Conservation (phyloP, 2,797 vertebrate species). For the Meda fulgida region DNA sequence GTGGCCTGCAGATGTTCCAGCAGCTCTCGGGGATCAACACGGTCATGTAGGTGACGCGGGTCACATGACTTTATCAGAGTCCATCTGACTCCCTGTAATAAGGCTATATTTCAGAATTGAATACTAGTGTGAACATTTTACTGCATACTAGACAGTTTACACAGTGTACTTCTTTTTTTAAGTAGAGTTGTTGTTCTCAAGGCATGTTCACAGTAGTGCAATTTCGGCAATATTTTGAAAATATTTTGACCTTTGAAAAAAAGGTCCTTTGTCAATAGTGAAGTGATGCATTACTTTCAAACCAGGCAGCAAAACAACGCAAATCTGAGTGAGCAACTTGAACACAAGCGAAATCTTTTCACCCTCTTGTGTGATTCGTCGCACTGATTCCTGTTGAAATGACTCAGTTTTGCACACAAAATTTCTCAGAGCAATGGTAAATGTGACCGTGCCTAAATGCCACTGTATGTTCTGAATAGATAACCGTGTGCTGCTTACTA, state of each 20-base stretch:
- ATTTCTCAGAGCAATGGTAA: too few species aligned
- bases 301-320: too few species aligned
- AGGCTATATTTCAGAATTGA: background rate
- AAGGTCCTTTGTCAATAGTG: too few species aligned
- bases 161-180: background rate
- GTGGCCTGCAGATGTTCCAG: conserved; percentile 97
- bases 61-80: background rate
- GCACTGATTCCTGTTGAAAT: too few species aligned
- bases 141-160: background rate
- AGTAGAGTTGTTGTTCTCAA: background rate
- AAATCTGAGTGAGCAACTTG: too few species aligned
- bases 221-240: background rate
- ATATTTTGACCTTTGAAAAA: too few species aligned
- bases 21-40: conserved; percentile 98
- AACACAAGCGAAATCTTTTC: too few species aligned
- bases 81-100: background rate
- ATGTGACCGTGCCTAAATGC: too few species aligned
- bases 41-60: conserved; percentile 85
- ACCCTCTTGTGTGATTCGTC: too few species aligned
- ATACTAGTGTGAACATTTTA: background rate
- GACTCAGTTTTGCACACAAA: too few species aligned
- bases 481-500: background rate
- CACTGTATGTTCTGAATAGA: too few species aligned
- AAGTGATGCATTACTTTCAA: too few species aligned
- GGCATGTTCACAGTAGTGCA: background rate